Evolutionary conservation across 2,888 invertebrate species (phyloP).

Genomic region (Brenthis daphne): DNA sequence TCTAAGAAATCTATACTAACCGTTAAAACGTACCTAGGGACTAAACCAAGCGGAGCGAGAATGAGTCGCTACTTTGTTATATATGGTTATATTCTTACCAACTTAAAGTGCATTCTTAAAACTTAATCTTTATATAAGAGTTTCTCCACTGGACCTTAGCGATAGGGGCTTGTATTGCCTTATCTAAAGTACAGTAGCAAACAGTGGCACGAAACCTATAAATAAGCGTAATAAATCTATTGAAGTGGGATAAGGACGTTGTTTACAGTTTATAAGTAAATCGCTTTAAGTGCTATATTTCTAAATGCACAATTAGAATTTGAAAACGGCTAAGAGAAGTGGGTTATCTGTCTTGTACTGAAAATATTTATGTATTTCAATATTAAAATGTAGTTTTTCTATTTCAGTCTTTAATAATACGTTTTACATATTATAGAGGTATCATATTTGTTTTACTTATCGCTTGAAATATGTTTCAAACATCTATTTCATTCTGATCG

Average conservation of each 20-base stretch:
- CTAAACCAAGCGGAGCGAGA: too few species aligned
- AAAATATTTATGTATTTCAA: background rate
- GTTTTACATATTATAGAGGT: too few species aligned
- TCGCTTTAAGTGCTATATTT: constrained; percentile 17
- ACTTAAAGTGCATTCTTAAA: background rate
- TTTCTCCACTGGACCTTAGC: background rate
- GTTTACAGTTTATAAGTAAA: constrained; percentile 23
- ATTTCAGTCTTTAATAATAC: too few species aligned
- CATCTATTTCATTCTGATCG: too few species aligned
- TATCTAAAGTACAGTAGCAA: constrained; percentile 17
- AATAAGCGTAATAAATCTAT: constrained; percentile 29
- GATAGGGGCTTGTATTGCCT: constrained; percentile 12
- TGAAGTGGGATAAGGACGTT: constrained; percentile 18
- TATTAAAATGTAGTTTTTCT: too few species aligned
- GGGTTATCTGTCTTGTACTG: background rate
- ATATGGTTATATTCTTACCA: too few species aligned
- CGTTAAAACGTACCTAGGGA: too few species aligned
- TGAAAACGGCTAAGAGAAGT: background rate
- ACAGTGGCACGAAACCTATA: constrained; percentile 21
- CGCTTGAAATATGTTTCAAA: too few species aligned
- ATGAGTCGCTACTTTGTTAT: too few species aligned
- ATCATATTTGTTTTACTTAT: too few species aligned
- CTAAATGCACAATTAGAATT: background rate
- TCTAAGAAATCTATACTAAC: too few species aligned
- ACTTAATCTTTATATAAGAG: constrained; percentile 5